These are phyloP conservation scores for Lycophotia porphyrea DNA, from an alignment of 2,888 invertebrate genomes.

Conservation along the genomic window DNA sequence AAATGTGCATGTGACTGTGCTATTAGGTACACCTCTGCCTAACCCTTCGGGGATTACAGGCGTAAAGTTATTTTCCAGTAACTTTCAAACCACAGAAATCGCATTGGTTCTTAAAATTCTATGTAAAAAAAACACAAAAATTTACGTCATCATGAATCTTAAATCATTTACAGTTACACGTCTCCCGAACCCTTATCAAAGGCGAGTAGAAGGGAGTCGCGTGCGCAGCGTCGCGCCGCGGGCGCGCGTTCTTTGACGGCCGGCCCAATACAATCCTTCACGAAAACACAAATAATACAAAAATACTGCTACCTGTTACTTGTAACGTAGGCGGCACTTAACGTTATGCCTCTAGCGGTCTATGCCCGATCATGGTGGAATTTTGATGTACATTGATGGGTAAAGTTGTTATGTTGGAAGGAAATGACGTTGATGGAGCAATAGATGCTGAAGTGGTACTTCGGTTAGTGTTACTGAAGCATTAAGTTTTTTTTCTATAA, in stretches of 20 bases:
- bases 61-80: background rate
- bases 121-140: background rate
- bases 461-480: background rate
- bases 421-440: background rate
- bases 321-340: constrained; percentile 61
- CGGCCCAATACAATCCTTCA: constrained; percentile 60
- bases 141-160: constrained; percentile 9
- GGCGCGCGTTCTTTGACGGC: constrained; percentile 61
- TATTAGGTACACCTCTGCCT: background rate
- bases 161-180: constrained; percentile 52
- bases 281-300: constrained; percentile 65
- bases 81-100: background rate
- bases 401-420: constrained; percentile 1
- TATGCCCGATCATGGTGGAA: constrained; percentile 38
- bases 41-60: background rate
- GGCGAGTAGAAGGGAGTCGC: constrained; percentile 59
- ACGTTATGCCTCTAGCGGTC: constrained; percentile 60
- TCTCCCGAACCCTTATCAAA: constrained; percentile 58
- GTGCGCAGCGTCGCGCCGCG: constrained; percentile 61
- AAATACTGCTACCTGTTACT: constrained; percentile 67
- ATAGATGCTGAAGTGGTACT: background rate
- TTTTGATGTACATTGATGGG: constrained; percentile 39
- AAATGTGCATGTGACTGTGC: background rate
- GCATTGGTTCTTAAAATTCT: background rate
- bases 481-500: too few relatives aligned